Base-by-base conservation (phyloP, 1,140 invertebrate species). In the Solenopsis invicta region DNA sequence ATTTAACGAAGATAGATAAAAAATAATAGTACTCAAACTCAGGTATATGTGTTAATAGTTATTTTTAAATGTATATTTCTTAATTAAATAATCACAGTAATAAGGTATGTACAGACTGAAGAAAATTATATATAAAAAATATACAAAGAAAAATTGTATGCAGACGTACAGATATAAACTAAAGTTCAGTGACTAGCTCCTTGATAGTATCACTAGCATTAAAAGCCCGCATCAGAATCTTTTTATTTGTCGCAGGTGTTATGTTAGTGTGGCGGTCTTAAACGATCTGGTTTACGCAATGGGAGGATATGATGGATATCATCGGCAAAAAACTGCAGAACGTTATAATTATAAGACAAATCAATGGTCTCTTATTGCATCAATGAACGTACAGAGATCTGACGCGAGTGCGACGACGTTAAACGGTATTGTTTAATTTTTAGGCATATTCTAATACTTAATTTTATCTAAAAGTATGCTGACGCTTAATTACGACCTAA, bases 301-400 rank as follows among this genome's bases (percentile, higher is more conserved):
- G 96, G 97, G 97, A 45, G 98, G 98, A 5, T 98, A 96, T 92
- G 97, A 98, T 93, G 97, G 98, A 6, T 96, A 97, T 87, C 96
- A 96, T 91, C 95, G 97, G 16, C 96, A 97, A 88, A 97, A 97
- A 88, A 97, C 96, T 0, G 97, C 96, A n/a, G 98, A 98, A 93
- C 95, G 96, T 72, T 98, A 98, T 92, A 96, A 98, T 92, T 96
- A 97, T 29, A 95, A 95, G 24, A 96, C 95, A 8, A 97, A 97
- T 89, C 96, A 97, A 56, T 97, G 97, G 97, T 95, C 96, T 1
- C 86, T 96, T 37, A 96, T 97, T 16, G 96, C 96, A 0, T 96
- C 97, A 0, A 97, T 98, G 96, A 96, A 97, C 87, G 94, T 96
- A 90, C 96, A 96, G 84, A 94, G 97, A 87, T 97, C 97, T 8